These are phyloP conservation scores for Tragelaphus eurycerus DNA, from an alignment of 2,797 vertebrate species.

Conservation along the genomic window DNA sequence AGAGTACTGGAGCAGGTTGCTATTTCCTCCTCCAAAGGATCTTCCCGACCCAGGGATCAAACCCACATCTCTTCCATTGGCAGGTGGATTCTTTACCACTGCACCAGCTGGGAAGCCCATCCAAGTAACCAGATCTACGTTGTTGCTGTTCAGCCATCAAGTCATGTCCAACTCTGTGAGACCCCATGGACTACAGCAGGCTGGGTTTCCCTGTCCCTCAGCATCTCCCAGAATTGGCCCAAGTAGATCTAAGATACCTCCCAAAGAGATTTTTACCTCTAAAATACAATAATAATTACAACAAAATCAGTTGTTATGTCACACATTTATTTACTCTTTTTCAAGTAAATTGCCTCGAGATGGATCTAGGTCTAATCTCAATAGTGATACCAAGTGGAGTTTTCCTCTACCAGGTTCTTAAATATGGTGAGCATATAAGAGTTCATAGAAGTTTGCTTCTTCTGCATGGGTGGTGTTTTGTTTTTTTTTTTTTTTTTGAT, in stretches of 20 bases:
- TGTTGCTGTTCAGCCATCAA: not conserved
- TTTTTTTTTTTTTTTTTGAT: constrained; percentile 7
- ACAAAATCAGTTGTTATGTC: not conserved
- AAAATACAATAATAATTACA: constrained; percentile 40
- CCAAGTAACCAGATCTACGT: not conserved
- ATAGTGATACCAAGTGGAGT: not conserved
- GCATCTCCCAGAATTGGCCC: not conserved
- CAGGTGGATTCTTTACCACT: not conserved
- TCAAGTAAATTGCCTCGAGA: not conserved
- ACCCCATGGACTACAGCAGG: not conserved
- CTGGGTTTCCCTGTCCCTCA: not conserved
- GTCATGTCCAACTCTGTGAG: not conserved
- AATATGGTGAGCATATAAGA: not conserved
- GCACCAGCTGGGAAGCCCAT: not conserved
- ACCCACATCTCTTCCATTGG: not conserved
- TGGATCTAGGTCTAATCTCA: not conserved
- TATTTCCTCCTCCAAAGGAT: not conserved
- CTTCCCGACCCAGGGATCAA: not conserved
- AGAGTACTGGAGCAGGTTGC: not conserved
- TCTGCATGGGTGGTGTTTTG: not conserved
- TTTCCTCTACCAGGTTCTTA: no score
- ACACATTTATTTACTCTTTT: constrained; percentile 19
- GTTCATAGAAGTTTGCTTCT: not conserved
- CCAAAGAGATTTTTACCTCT: not conserved
- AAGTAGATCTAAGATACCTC: not conserved